These are phyloP conservation scores for Arenaria interpres DNA, from an alignment of 2,113 vertebrate species.

Conservation along the genomic window DNA sequence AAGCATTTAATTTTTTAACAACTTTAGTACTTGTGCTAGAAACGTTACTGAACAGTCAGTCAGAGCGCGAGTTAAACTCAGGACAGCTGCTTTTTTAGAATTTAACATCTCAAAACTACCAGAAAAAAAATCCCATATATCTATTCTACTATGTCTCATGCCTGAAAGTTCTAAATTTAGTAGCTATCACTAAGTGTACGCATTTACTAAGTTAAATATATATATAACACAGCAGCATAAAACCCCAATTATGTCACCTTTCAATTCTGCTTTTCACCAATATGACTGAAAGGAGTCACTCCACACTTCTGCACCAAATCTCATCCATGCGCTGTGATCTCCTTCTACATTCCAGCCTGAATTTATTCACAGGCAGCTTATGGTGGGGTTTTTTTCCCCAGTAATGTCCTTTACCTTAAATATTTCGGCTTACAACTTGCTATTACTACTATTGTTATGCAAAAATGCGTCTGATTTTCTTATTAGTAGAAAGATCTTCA, in stretches of 20 bases:
- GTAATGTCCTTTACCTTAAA: background rate
- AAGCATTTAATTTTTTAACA: background rate
- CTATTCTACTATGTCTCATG: background rate
- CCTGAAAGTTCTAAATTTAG: background rate
- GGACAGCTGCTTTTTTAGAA: background rate
- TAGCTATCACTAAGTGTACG: background rate
- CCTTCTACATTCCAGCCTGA: background rate
- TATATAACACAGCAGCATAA: background rate
- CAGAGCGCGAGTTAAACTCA: background rate
- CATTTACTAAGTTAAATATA: background rate
- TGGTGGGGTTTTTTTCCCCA: accelerated
- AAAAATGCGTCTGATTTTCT: background rate
- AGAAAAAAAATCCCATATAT: accelerated
- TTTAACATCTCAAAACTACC: background rate
- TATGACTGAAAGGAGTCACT: background rate
- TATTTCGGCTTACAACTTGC: background rate
- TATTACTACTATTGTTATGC: background rate
- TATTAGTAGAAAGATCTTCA: background rate
- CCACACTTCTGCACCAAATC: background rate
- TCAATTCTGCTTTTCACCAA: background rate
- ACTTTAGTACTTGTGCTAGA: background rate
- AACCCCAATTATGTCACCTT: background rate
- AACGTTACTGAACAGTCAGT: background rate
- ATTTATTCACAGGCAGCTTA: background rate
- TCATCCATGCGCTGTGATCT: background rate